phyloP scores from a whole-genome alignment of 2,797 vertebrate species.

The Rhinatrema bivittatum region DNA sequence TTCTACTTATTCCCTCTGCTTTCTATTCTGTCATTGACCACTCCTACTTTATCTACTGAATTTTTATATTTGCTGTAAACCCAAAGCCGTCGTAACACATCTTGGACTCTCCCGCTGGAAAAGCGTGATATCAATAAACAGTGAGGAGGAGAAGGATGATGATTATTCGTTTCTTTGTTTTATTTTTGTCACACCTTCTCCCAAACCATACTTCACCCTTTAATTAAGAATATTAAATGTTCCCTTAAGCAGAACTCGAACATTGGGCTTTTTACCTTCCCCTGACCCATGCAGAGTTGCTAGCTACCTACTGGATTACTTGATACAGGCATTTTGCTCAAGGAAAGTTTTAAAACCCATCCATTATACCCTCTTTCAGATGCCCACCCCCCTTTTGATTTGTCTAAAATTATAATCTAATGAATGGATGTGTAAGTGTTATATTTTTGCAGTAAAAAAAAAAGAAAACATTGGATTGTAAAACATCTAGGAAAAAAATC shows the following conservation, averaged over 20 bases:
- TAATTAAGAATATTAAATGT: slow-evolving; percentile 8
- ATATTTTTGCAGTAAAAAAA: slow-evolving; percentile 28
- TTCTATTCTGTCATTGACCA: no score
- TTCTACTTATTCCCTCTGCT: slow-evolving; percentile 23
- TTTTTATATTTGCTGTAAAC: no score
- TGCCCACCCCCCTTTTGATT: no score
- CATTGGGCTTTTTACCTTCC: slow-evolving; percentile 11
- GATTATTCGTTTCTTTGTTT: no score
- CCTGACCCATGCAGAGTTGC: slow-evolving; percentile 16
- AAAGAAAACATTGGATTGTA: slow-evolving; percentile 24
- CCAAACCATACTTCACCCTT: no score
- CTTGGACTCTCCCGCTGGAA: no score
- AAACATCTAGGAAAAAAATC: slow-evolving; percentile 14
- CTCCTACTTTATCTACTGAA: no score
- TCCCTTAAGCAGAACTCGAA: slow-evolving; percentile 9
- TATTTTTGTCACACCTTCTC: no score
- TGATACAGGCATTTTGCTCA: slow-evolving; percentile 9
- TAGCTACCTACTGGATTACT: slow-evolving; percentile 9
- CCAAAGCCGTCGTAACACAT: no score
- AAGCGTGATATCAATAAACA: no score
- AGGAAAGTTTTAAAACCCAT: slow-evolving; percentile 30
- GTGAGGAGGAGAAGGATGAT: no score
- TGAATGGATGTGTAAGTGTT: slow-evolving; percentile 27
- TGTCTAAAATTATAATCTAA: slow-evolving; percentile 47
- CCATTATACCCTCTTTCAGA: no score